phyloP scores from a whole-genome alignment of 2,888 invertebrate species.

The Calameuta idolon region DNA sequence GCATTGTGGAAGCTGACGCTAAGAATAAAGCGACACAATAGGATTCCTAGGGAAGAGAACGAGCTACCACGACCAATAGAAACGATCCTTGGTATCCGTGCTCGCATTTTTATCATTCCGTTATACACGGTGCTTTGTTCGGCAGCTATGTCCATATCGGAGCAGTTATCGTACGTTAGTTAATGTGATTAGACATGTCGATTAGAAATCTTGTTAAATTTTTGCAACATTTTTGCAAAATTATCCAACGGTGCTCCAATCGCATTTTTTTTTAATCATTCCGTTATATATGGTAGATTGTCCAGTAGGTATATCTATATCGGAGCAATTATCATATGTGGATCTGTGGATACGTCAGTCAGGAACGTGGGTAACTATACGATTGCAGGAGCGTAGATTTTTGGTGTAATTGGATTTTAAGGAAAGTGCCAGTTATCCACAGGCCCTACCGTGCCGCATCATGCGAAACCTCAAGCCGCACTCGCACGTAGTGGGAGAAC shows the following conservation, averaged over 20 bases:
- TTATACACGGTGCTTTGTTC: neutral
- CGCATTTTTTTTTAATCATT: no score
- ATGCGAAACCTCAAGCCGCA: neutral
- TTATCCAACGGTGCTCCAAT: no score
- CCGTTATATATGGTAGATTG: neutral
- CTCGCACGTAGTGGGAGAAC: conserved; percentile 17
- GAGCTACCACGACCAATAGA: neutral
- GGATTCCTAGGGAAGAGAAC: neutral
- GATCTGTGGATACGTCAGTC: neutral
- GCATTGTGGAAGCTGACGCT: neutral
- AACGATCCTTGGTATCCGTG: neutral
- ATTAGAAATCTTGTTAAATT: neutral
- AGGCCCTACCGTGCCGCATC: neutral
- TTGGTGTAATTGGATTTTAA: neutral
- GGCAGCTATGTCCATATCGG: neutral
- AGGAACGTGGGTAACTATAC: neutral
- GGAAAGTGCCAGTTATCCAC: neutral
- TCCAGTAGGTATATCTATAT: neutral
- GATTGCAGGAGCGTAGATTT: neutral
- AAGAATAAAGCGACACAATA: neutral
- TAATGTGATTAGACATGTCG: neutral
- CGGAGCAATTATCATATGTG: neutral
- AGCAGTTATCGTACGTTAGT: neutral
- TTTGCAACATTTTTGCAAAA: no score
- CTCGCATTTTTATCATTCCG: neutral